Percentiles rank a stretch among this genome's conserved stretches.
Conservation (phyloP, 2,888 invertebrate genomes). For the Globia sparganii region DNA sequence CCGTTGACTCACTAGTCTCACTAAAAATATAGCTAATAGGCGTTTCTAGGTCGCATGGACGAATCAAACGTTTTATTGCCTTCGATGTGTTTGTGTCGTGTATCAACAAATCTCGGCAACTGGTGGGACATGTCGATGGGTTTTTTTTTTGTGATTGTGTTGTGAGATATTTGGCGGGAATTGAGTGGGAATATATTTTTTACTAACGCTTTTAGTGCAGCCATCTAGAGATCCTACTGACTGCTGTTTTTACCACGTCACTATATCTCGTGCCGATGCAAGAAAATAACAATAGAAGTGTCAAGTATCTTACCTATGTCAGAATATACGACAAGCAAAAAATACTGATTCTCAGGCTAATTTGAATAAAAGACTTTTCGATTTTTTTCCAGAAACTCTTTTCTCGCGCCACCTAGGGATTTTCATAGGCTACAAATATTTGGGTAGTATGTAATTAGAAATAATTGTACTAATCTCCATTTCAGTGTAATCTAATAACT, state of each 20-base stretch:
- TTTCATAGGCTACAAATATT: neutral
- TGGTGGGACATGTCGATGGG: constrained; percentile 27
- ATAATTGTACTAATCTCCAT: neutral
- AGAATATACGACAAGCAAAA: neutral
- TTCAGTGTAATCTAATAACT: neutral
- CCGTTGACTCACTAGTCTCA: constrained; percentile 57
- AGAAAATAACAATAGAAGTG: neutral
- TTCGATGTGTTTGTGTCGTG: constrained; percentile 49
- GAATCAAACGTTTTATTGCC: constrained; percentile 57
- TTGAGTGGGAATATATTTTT: neutral
- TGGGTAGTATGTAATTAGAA: neutral
- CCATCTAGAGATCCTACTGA: neutral
- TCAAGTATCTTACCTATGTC: neutral
- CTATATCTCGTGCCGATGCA: neutral
- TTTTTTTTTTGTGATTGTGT: constrained; percentile 4
- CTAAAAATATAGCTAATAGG: constrained; percentile 65
- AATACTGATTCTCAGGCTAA: neutral
- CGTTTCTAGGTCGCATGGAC: constrained; percentile 61
- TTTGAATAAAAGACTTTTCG: neutral
- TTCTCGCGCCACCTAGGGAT: neutral
- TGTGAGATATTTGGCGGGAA: constrained; percentile 1
- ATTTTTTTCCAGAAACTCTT: neutral
- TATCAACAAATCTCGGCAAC: constrained; percentile 43
- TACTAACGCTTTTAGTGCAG: neutral
- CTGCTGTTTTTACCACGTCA: neutral